These are phyloP conservation scores for Geothlypis trichas DNA, from an alignment of 2,113 vertebrate species.

Conservation along the genomic window DNA sequence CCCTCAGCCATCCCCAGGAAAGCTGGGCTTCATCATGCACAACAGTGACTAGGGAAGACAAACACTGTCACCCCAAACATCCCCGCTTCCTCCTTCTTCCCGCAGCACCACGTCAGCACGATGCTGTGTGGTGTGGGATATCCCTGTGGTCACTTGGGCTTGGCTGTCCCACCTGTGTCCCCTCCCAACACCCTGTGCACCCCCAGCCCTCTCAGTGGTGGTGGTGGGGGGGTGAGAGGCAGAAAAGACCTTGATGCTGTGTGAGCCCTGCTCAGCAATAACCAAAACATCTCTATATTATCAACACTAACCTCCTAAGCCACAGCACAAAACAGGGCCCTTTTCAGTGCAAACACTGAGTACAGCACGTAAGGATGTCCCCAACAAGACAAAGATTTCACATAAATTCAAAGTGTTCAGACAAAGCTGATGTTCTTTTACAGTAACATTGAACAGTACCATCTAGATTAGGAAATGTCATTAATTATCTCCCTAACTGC, in stretches of 20 bases:
- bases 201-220: background rate
- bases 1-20: background rate
- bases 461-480: background rate
- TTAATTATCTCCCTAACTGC: background rate
- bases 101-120: background rate
- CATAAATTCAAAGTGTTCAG: background rate
- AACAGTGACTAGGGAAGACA: background rate
- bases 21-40: background rate
- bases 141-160: background rate
- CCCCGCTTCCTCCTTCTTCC: background rate
- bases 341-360: background rate
- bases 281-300: background rate
- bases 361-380: background rate
- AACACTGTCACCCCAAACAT: background rate
- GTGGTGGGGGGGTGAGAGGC: background rate
- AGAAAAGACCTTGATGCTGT: background rate
- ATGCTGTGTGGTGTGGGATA: background rate
- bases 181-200: background rate
- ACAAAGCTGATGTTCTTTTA: background rate
- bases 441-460: background rate
- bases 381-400: background rate
- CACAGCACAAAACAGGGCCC: background rate
- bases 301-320: background rate
- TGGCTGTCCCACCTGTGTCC: background rate
- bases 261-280: background rate